Percentiles rank a stretch among this genome's conserved stretches.
Evolutionary conservation across 2,113 vertebrate species (phyloP).

Genomic region (Cettia cetti): DNA sequence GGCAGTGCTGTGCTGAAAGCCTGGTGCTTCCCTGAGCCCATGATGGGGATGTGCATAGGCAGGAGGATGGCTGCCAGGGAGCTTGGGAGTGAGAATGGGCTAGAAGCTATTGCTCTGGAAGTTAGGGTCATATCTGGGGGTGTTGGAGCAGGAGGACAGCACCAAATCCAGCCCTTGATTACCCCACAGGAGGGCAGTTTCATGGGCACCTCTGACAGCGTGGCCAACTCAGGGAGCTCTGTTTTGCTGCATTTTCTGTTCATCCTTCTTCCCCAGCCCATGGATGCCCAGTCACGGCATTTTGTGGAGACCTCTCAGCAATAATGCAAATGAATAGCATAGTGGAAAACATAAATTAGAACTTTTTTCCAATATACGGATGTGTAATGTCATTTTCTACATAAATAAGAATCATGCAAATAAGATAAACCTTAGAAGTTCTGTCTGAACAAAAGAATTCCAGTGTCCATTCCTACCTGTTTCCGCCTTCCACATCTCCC

Average conservation of each 20-base stretch:
- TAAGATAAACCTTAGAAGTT: neutral
- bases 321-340: neutral
- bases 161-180: neutral
- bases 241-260: neutral
- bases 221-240: neutral
- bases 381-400: neutral
- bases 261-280: neutral
- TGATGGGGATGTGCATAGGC: too few species aligned
- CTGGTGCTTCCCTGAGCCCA: neutral
- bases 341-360: neutral
- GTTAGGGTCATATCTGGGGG: accelerated
- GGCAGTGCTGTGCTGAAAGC: neutral
- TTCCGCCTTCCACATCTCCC: neutral
- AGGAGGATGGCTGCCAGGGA: neutral
- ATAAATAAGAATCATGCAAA: neutral
- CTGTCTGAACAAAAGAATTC: neutral
- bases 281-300: accelerated
- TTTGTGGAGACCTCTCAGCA: neutral
- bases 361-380: neutral
- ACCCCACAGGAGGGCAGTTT: neutral
- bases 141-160: neutral
- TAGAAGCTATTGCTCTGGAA: neutral
- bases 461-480: neutral
- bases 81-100: neutral
- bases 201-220: accelerated